These are phyloP conservation scores for Drosophila tsacasi DNA, from an alignment of 1,140 invertebrate genomes.

Conservation along the genomic window DNA sequence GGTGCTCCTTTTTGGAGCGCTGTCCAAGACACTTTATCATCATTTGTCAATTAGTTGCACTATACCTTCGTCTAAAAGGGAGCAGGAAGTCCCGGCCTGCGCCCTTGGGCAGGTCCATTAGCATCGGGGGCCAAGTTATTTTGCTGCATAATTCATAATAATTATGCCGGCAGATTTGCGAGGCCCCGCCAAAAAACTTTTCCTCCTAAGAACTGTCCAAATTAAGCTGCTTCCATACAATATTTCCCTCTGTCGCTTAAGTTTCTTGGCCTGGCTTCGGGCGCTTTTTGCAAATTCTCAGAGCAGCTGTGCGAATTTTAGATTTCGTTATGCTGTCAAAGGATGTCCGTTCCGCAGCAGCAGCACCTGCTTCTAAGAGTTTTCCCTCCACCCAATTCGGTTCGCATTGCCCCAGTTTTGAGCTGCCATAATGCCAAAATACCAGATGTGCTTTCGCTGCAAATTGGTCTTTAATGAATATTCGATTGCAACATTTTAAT, in stretches of 20 bases:
- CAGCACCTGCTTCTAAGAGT: slow-evolving; percentile 13
- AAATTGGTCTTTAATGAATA: slow-evolving; percentile 76
- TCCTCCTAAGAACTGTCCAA: slow-evolving; percentile 25
- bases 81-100: slow-evolving; percentile 31
- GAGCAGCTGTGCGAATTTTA: slow-evolving; percentile 43
- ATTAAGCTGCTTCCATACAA: slow-evolving; percentile 17
- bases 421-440: slow-evolving; percentile 54
- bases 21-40: slow-evolving; percentile 77
- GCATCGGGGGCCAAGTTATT: slow-evolving; percentile 46
- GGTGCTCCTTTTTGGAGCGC: slow-evolving; percentile 27
- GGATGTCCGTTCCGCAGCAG: slow-evolving; percentile 14
- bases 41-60: slow-evolving; percentile 82
- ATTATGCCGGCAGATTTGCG: slow-evolving; percentile 73
- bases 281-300: slow-evolving; percentile 63
- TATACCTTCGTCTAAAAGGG: slow-evolving; percentile 32
- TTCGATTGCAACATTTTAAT: slow-evolving; percentile 72
- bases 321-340: slow-evolving; percentile 39
- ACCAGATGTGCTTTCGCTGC: slow-evolving; percentile 55
- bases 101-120: slow-evolving; percentile 38
- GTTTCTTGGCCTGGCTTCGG: slow-evolving; percentile 51
- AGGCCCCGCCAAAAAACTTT: slow-evolving; percentile 37
- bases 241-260: slow-evolving; percentile 32
- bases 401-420: slow-evolving; percentile 7
- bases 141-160: slow-evolving; percentile 80
- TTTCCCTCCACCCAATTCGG: background rate